Percentiles rank a stretch among this genome's conserved stretches.
phyloP scores from a whole-genome alignment of 1,140 invertebrate species.

The Drosophila nigromelanica region DNA sequence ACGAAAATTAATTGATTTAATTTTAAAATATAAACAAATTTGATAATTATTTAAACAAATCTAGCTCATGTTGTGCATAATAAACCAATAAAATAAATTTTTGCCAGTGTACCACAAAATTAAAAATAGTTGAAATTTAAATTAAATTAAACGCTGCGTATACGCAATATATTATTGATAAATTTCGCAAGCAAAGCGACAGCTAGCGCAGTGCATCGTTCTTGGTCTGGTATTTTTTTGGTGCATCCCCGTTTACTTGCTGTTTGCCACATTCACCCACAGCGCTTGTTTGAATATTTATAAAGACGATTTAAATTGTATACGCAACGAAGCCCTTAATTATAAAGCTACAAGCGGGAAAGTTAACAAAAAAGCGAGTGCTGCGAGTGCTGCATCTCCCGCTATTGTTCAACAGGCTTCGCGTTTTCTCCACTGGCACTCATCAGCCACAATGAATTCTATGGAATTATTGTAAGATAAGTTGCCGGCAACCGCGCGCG shows the following conservation, averaged over 20 bases:
- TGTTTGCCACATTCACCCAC: constrained; percentile 4
- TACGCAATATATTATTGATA: constrained; percentile 29
- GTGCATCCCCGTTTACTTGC: constrained; percentile 26
- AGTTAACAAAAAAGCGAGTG: background rate
- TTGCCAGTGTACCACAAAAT: too few species aligned
- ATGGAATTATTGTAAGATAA: constrained; percentile 57
- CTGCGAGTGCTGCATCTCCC: background rate
- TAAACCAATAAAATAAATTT: too few species aligned
- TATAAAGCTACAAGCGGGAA: background rate
- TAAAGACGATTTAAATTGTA: constrained; percentile 7
- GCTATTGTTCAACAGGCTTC: background rate
- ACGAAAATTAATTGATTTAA: background rate
- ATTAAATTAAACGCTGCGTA: constrained; percentile 24
- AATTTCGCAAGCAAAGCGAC: constrained; percentile 8
- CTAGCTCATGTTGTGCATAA: too few species aligned
- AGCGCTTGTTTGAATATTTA: constrained; percentile 19
- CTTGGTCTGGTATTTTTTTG: constrained; percentile 13
- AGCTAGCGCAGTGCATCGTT: background rate
- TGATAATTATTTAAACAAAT: too few species aligned
- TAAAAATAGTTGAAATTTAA: constrained; percentile 5
- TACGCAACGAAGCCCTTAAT: background rate
- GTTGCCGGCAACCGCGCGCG: constrained; percentile 29
- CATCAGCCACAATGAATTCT: constrained; percentile 35
- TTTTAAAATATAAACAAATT: background rate
- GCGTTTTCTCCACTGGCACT: background rate